Conservation (phyloP, 2,797 vertebrate species). For the Sciurus carolinensis region DNA sequence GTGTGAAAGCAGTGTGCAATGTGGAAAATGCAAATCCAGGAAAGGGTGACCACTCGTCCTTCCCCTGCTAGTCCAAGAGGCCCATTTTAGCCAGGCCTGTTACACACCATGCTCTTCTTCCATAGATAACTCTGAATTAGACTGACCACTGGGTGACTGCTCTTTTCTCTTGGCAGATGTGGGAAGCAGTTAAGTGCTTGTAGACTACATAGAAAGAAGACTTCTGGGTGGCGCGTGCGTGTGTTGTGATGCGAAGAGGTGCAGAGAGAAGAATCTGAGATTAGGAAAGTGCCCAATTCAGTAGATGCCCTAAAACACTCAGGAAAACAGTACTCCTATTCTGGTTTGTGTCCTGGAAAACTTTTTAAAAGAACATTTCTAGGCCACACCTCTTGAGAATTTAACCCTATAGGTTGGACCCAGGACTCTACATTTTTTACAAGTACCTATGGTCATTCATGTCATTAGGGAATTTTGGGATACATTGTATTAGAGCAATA, state of each 20-base stretch:
- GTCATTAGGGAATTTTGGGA: background rate
- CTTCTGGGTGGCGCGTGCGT: background rate
- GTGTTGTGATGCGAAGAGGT: background rate
- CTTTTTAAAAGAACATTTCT: background rate
- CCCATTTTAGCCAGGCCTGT: background rate
- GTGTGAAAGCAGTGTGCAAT: background rate
- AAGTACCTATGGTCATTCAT: background rate
- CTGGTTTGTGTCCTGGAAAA: background rate
- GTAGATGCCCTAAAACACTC: background rate
- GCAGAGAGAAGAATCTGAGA: background rate
- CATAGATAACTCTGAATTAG: background rate
- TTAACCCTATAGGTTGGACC: background rate
- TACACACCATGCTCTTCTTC: rapidly evolving
- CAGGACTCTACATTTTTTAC: background rate
- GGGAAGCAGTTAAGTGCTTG: background rate
- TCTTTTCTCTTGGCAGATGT: background rate
- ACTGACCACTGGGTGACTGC: background rate
- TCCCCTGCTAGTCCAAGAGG: background rate
- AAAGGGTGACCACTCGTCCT: background rate
- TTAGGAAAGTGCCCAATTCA: background rate
- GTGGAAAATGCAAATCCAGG: background rate
- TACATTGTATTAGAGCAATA: background rate
- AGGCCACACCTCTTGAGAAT: background rate
- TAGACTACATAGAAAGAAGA: background rate
- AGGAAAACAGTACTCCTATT: background rate